Base-by-base conservation (phyloP, 2,888 invertebrate species). In the Cybosia mesomella region DNA sequence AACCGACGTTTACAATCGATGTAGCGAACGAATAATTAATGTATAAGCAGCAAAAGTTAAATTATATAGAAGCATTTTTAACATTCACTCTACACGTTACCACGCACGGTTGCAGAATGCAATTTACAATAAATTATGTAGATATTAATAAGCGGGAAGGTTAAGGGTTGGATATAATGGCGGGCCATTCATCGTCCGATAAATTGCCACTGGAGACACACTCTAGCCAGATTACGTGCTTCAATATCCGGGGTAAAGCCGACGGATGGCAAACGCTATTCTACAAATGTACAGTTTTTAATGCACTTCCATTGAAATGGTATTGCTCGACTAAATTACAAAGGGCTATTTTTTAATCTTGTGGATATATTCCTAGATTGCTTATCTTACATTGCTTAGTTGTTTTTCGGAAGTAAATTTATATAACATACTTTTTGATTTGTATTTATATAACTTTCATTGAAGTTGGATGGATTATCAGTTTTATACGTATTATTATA, bases 121-220 rank as follows among this genome's bases (percentile, higher is more conserved):
- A 94, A 95, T 94, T 94, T 95, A 93, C 94, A 95, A 94, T 95
- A 95, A 95, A 95, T 95, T 95, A 94, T 91, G 90, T 89, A 90
- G 94, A 93, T 94, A 95, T 95, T 95, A 95, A 94, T 94, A 94
- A 93, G 92, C 90, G 88, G 88, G 89, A 88, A 91, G 92, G 92
- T 92, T 92, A 93, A 93, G 93, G 94, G 94, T 93, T 93, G 90
- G 88, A 92, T 77, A 73, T 94, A 93, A 95, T 92, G 92, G 85
- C 76, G 83, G 86, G 83, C 92, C 92, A 92, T 93, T 92, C 91
- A 94, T 93, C 92, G 92, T 92, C 89, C 90, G 91, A 94, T 95
- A 95, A 95, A 95, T 94, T 92, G 93, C 90, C 86, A 91, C 84
- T 89, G 91, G 92, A 92, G 94, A 93, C 93, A 93, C 88, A 89